Evolutionary conservation across 1,140 invertebrate species (phyloP), one percentile per base, ranked within the genome.

Genomic region (Ganaspis sp.): DNA sequence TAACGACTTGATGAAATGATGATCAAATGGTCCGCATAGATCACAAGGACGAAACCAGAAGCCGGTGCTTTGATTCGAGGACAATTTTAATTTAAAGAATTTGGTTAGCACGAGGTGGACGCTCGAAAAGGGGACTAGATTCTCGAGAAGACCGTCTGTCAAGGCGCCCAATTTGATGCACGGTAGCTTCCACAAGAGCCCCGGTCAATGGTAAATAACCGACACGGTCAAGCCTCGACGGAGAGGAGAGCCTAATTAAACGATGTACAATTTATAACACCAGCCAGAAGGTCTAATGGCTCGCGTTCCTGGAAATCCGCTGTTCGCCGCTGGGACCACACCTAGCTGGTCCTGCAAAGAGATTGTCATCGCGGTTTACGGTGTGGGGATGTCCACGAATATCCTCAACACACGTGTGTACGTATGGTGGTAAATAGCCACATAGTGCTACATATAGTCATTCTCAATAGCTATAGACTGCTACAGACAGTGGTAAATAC

Each of bases 231-330:
- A 69, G 78, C 83, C 79, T 81, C 53, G 72, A 70, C 54, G 76
- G 79, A 72, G 79, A 84, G 79, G 81, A 84, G 88, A 86, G 87
- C 89, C 90, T 91, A 91, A 91, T 91, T 91, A 91, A 91, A 91
- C 90, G 89, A 91, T 91, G 90, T 91, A 90, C 88, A 90, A 91
- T 91, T 91, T 91, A 91, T 91, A 91, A 91, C 90, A 91, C 90
- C 88, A 91, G 87, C 81, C 85, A 83, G 84, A 89, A 85, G 88
- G 85, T 90, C 88, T 91, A 91, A 91, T 90, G 90, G 90, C 88
- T 90, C 88, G 86, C 90, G 90, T 91, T 91, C 90, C 81, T 91
- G 90, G 90, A 91, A 91, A 90, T 89, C 86, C 87, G 83, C 76
- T 84, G 83, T 78, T 79, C 86, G 78, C 85, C 84, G 82, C 80